Evolutionary conservation across 1,140 invertebrate species (phyloP).

Genomic region (Papilio xuthus): DNA sequence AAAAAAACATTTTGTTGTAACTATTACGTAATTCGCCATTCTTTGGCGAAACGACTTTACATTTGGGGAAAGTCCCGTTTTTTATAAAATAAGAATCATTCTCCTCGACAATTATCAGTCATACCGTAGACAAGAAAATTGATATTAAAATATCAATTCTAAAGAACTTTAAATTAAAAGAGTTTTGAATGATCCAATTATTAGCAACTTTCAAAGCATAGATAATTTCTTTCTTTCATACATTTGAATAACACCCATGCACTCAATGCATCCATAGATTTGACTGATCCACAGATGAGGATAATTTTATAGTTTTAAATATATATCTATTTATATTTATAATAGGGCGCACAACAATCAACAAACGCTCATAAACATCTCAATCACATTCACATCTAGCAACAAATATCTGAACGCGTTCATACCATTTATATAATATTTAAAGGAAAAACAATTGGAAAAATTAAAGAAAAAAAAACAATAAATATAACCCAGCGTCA

Average conservation of each 20-base stretch:
- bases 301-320: constrained; percentile 13
- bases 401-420: constrained; percentile 63
- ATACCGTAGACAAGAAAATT: not conserved
- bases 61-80: not conserved
- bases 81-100: not conserved
- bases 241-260: not conserved
- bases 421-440: constrained; percentile 68
- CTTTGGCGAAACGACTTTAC: not conserved
- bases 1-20: not conserved
- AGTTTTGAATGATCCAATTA: no score
- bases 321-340: constrained; percentile 48
- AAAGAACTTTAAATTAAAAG: not conserved
- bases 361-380: constrained; percentile 72
- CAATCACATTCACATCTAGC: constrained; percentile 60
- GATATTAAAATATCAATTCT: not conserved
- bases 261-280: not conserved
- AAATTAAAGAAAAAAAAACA: constrained; percentile 55
- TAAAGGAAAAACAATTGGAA: constrained; percentile 65
- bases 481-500: constrained; percentile 62
- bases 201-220: no score
- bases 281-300: not conserved
- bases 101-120: not conserved
- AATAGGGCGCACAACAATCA: constrained; percentile 69
- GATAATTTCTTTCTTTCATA: not conserved
- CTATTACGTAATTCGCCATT: not conserved